Conservation (phyloP, 2,888 invertebrate species). For the Cosmia trapezina region DNA sequence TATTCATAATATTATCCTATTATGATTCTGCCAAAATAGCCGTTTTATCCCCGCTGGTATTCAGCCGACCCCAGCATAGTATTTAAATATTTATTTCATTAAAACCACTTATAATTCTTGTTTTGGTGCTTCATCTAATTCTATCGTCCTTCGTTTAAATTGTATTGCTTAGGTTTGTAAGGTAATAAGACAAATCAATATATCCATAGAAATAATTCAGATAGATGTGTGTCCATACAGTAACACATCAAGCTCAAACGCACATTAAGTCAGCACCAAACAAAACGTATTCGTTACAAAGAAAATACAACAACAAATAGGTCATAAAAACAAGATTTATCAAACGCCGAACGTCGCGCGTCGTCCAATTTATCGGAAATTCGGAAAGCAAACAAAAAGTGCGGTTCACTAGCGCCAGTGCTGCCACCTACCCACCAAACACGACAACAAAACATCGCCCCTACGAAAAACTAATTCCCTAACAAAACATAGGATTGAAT, state of each 20-base stretch:
- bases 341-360: conserved; percentile 34
- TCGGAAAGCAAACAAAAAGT: conserved; percentile 51
- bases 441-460: conserved; percentile 49
- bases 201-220: not conserved
- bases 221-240: not conserved
- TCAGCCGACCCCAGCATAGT: no score
- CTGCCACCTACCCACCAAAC: conserved; percentile 34
- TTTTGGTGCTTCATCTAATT: no score
- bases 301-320: conserved; percentile 49
- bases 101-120: no score
- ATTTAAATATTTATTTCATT: no score
- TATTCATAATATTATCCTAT: no score
- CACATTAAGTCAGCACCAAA: conserved; percentile 14
- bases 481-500: conserved; percentile 65
- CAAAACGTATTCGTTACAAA: conserved; percentile 44
- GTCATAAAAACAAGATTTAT: conserved; percentile 58
- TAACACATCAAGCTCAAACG: not conserved
- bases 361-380: conserved; percentile 54
- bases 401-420: conserved; percentile 41
- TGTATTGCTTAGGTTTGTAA: no score
- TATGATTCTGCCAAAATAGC: no score
- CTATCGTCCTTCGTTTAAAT: no score
- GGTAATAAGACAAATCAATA: no score
- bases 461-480: conserved; percentile 57
- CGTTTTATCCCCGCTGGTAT: no score